Evolutionary conservation across 2,888 invertebrate species (phyloP), one percentile per base, ranked within the genome.

Genomic region (Machimus atricapillus): DNA sequence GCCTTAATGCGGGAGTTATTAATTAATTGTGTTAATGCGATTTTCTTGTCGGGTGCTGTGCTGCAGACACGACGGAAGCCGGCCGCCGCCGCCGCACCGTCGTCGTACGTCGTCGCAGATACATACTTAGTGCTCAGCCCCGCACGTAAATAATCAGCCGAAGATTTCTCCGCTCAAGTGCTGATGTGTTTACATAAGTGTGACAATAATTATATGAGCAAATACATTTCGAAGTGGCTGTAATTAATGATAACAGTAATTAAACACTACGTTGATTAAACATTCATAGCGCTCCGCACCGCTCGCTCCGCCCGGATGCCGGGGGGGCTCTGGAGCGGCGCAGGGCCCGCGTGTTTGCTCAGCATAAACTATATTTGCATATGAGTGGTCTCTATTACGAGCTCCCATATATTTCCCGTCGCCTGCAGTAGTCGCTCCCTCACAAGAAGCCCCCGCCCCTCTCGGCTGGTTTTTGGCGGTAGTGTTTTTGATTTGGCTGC

Each of bases 221-320:
- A 89, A 89, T 89, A 89, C 85, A 89, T 87, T 77, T 87, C 77
- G 73, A 85, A 87, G 87, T 87, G 86, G 76, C 86, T 87, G 86
- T 89, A 89, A 89, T 89, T 89, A 89, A 89, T 89, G 89, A 89
- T 89, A 89, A 89, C 89, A 89, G 89, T 89, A 89, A 89, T 89
- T 89, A 89, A 89, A 89, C 89, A 89, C 88, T 89, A 89, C 89
- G 89, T 89, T 89, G 89, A 89, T 89, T 89, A 89, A 89, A 89
- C 89, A 89, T 89, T 89, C 89, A 89, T 89, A 88, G 88, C 79
- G 77, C 77, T 81, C 34, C 27, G 56, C 27, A 3, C 46, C 14
- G 52, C 46, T 27, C 40, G 40, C 40, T 9, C 34, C 31, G 52
- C 27, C 83, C 37, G 31, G 34, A 8, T 58, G 31, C n/a, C 27